Conservation (phyloP, 2,113 vertebrate species). For the Sterrhoptilus dennistouni region DNA sequence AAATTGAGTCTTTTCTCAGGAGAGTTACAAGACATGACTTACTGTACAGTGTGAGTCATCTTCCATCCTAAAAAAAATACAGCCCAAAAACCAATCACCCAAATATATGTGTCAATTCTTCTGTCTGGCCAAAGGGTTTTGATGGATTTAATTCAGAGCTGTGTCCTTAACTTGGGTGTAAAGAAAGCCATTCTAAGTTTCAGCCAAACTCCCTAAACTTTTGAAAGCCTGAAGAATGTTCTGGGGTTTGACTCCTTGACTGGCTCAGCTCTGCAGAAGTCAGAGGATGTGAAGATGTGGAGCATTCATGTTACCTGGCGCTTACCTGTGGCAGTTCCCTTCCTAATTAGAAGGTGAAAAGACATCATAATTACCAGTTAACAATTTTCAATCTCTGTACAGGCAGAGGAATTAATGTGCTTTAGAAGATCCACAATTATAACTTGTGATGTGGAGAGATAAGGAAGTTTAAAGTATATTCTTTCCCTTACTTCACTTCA, state of each 20-base stretch:
- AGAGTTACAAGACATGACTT: conserved; percentile 15
- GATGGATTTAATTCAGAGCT: background rate
- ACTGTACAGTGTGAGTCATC: background rate
- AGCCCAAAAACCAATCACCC: background rate
- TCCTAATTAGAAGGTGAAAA: conserved; percentile 67
- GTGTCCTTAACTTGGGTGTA: background rate
- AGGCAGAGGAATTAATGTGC: conserved; percentile 52
- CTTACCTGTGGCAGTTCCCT: conserved; percentile 21
- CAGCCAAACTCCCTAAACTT: background rate
- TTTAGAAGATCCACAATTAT: conserved; percentile 55
- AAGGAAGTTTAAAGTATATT: background rate
- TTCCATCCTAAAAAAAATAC: background rate
- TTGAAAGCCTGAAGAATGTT: background rate
- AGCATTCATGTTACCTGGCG: background rate
- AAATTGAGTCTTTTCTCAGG: background rate
- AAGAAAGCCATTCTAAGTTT: background rate
- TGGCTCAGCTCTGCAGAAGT: background rate
- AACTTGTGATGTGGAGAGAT: conserved; percentile 9
- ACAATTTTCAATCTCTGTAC: conserved; percentile 61
- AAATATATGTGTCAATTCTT: background rate
- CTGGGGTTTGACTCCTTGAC: background rate
- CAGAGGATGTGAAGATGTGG: background rate
- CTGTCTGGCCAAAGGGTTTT: background rate
- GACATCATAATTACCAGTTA: conserved; percentile 67
- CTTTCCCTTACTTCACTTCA: background rate